A percentile compares a stretch with the other conserved stretches of the same genome.
Conservation (phyloP, 2,888 invertebrate species). For the Malachius bipustulatus region DNA sequence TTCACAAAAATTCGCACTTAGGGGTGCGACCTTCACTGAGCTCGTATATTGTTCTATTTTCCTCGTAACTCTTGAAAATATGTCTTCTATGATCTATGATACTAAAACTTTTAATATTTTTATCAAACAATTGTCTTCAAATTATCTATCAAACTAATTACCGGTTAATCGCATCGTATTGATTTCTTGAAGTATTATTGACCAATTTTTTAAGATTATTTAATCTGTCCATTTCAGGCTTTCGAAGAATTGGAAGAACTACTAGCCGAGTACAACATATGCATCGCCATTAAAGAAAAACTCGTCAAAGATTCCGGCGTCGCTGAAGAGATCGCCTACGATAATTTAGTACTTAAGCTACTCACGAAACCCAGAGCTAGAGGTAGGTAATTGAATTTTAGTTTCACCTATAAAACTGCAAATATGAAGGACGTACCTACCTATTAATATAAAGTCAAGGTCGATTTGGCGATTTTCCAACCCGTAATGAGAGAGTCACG, state of each 20-base stretch:
- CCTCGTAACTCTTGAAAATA: too few species aligned
- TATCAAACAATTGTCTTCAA: background rate
- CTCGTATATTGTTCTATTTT: too few species aligned
- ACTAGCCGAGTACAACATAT: conserved; percentile 71
- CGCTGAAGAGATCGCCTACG: conserved; percentile 76
- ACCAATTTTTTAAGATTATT: conserved; percentile 3
- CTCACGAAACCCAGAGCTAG: conserved; percentile 76
- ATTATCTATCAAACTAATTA: conserved; percentile 2
- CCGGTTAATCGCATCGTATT: too few species aligned
- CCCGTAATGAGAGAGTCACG: too few species aligned
- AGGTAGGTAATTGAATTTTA: conserved; percentile 50
- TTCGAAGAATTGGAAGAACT: conserved; percentile 86
- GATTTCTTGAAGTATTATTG: background rate
- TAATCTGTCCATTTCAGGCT: conserved; percentile 63
- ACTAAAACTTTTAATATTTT: background rate
- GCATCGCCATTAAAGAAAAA: conserved; percentile 90
- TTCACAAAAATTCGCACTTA: too few species aligned
- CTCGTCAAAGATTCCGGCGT: conserved; percentile 93
- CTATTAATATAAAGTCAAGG: too few species aligned
- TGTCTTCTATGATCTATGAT: too few species aligned
- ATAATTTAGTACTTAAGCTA: conserved; percentile 75
- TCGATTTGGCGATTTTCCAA: too few species aligned
- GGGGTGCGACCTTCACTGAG: too few species aligned
- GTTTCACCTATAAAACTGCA: too few species aligned
- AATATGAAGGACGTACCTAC: too few species aligned